Percentiles rank a stretch among this genome's conserved stretches.
Evolutionary conservation across 1,140 invertebrate genomes (phyloP).

Genomic region (Batillaria attramentaria): DNA sequence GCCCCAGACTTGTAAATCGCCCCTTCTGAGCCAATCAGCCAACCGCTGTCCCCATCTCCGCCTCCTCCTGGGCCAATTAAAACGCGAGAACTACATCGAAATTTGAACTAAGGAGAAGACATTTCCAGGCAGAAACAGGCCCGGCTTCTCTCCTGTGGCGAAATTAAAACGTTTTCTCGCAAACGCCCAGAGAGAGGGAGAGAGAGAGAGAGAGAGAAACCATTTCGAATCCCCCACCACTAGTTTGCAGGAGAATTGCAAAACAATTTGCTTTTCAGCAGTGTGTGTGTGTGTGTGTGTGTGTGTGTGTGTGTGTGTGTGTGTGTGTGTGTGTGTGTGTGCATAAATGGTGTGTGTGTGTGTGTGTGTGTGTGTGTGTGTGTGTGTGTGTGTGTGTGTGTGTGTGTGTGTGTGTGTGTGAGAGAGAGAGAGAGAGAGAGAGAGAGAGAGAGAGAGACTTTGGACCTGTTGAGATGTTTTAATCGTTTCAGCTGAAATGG

Average conservation of each 20-base stretch:
- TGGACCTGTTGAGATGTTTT: too few species aligned
- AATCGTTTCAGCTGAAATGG: too few species aligned
- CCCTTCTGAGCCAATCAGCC: too few species aligned
- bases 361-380: slow-evolving; percentile 11
- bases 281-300: slow-evolving; percentile 1
- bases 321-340: not conserved
- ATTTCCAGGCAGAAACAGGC: too few species aligned
- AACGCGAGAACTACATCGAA: too few species aligned
- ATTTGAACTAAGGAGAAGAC: too few species aligned
- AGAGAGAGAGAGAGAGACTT: not conserved
- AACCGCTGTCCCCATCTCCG: too few species aligned
- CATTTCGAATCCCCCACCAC: not conserved
- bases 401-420: not conserved
- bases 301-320: slow-evolving; percentile 3
- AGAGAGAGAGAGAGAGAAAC: not conserved
- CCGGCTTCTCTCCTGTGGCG: too few species aligned
- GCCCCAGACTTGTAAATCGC: too few species aligned
- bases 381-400: slow-evolving; percentile 4
- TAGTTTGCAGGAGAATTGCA: too few species aligned
- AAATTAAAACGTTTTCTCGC: too few species aligned
- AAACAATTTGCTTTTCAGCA: not conserved
- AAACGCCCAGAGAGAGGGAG: not conserved
- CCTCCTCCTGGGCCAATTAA: too few species aligned
- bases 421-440: not conserved
- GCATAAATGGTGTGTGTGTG: not conserved